Conservation (phyloP, 37 sponge, comb jelly and placozoan genomes). For the Cladorhizidae sp. region DNA sequence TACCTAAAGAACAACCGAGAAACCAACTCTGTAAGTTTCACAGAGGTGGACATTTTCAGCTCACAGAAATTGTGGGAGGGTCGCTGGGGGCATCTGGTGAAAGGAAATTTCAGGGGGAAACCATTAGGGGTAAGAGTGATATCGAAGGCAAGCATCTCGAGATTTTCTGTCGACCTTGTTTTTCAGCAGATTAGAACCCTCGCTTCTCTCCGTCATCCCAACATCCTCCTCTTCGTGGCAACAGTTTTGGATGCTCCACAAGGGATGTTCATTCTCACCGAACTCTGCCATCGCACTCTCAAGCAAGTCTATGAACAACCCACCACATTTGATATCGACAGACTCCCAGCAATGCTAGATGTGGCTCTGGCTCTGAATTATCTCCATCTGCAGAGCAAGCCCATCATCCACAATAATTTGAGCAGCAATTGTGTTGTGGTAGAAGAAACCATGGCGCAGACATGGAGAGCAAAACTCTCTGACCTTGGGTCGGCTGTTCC, state of each 20-base stretch:
- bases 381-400: slow-evolving; percentile 63
- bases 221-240: slow-evolving; percentile 74
- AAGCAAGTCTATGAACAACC: slow-evolving; percentile 37
- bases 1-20: not conserved
- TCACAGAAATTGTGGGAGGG: not conserved
- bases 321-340: too few species aligned
- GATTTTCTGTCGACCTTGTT: slow-evolving; percentile 25
- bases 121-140: slow-evolving; percentile 67
- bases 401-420: slow-evolving; percentile 80
- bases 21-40: not conserved
- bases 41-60: not conserved
- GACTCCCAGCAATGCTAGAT: slow-evolving; percentile 33
- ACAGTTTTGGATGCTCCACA: slow-evolving; percentile 30
- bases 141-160: slow-evolving; percentile 23
- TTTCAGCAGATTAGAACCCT: slow-evolving; percentile 59
- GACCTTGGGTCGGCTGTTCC: slow-evolving; percentile 70
- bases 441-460: not conserved
- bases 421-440: slow-evolving; percentile 70
- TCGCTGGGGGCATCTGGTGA: slow-evolving; percentile 7
- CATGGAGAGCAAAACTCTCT: slow-evolving; percentile 72
- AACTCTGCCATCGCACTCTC: slow-evolving; percentile 58
- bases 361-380: slow-evolving; percentile 66
- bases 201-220: slow-evolving; percentile 58
- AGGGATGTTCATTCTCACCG: slow-evolving; percentile 64
- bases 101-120: slow-evolving; percentile 37